Base-by-base conservation (phyloP, 2,797 vertebrate genomes). In the Microchirus variegatus region DNA sequence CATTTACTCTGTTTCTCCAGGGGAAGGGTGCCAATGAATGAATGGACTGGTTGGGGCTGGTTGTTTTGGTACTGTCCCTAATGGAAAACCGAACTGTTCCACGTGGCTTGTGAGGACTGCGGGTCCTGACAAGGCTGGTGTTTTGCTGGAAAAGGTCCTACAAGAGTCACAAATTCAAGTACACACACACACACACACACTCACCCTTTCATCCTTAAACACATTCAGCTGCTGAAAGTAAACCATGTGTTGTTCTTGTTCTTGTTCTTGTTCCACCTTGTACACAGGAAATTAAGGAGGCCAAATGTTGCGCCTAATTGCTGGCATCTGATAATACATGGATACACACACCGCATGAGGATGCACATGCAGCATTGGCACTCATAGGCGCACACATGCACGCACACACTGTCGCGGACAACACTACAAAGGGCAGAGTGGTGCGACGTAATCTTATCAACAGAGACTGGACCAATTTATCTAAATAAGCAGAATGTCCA, bases 371-470 rank as follows among this genome's bases (percentile, higher is more conserved):
- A 43, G 13, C 8, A 19, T 17, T 9, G 31, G 17, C 36, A 37
- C 45, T 44, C 36, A 41, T 11, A 40, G 8, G 17, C 35, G 15
- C 41, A 70, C 46, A 50, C 22, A 22, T 22, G 22, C 22, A 31
- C 8, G 31, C 31, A 31, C 38, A 55, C 44, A 59, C 16, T 43
- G 16, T 31, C 11, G 45, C 40, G 58, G 58, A 70, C 38, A 17
- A 17, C 19, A 35, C 51, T n/a, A 6, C 14, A 6, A n/a, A 42
- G 22, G 48, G 31, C 10, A 18, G 49, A 52, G 16, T 2, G 0
- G 15, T 17, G 35, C 36, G 46, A 48, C 16, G 7, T 53, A 70
- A 81, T 86, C 78, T 78, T 72, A 86, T 89, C 83, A 69, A 66
- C 40, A 42, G 50, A 61, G 17, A 59, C 13, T 16, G 45, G 65